A percentile compares a stretch with the other conserved stretches of the same genome.
These are phyloP conservation scores for Phyto melanocephala DNA, from an alignment of 2,888 invertebrate genomes.

Conservation along the genomic window DNA sequence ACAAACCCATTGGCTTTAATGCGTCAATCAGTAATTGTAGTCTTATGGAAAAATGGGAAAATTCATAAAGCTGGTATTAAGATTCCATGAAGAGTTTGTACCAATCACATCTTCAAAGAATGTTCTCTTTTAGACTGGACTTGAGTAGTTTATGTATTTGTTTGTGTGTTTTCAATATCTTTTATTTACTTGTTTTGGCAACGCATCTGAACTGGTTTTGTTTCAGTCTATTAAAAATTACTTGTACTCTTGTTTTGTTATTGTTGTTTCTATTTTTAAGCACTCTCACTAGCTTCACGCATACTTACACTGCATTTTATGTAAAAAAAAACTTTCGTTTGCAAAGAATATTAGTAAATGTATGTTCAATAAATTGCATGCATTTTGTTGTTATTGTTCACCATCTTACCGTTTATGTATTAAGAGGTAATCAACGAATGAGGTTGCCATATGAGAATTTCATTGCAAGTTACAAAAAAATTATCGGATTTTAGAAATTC, in stretches of 20 bases:
- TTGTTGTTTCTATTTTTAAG: conserved; percentile 57
- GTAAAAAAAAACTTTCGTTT: conserved; percentile 57
- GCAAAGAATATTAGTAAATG: conserved; percentile 37
- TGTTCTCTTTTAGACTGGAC: neutral
- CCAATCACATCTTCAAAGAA: neutral
- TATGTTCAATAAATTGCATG: conserved; percentile 5
- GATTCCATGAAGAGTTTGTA: neutral
- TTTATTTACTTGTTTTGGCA: neutral
- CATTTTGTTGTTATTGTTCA: conserved; percentile 4
- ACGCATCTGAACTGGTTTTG: conserved; percentile 42
- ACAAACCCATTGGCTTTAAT: conserved; percentile 61
- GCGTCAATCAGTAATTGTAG: conserved; percentile 63
- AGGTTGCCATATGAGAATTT: conserved; percentile 24
- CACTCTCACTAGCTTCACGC: conserved; percentile 41
- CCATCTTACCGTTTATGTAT: neutral
- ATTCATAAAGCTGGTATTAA: too few relatives aligned
- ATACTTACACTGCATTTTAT: neutral
- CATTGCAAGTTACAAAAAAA: too few relatives aligned
- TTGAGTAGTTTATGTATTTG: neutral
- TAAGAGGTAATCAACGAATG: neutral
- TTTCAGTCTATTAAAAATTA: conserved; percentile 49
- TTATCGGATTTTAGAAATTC: too few relatives aligned
- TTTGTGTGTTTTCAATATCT: neutral
- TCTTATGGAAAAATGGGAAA: neutral
- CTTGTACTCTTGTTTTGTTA: conserved; percentile 24